phyloP scores from a whole-genome alignment of 1,140 invertebrate genomes.

The Physella acuta region DNA sequence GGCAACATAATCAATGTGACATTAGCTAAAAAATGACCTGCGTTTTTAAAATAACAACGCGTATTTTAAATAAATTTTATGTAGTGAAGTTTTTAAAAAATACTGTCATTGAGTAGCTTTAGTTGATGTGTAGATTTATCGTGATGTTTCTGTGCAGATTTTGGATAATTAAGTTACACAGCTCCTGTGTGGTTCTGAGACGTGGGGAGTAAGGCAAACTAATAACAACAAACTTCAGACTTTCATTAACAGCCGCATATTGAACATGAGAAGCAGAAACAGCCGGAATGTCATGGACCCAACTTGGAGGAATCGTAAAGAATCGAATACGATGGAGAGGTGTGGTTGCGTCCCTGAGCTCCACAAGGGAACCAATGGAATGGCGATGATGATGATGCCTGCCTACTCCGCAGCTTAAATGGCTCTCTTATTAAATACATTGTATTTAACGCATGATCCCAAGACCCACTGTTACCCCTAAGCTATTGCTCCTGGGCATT shows the following conservation, averaged over 20 bases:
- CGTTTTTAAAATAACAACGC: neutral
- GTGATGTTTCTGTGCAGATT: neutral
- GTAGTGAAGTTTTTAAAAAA: neutral
- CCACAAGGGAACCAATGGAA: too few relatives aligned
- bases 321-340: too few relatives aligned
- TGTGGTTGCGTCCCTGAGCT: too few relatives aligned
- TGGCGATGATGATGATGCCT: too few relatives aligned
- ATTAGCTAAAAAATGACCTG: neutral
- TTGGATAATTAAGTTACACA: neutral
- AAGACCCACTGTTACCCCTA: neutral
- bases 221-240: too few relatives aligned
- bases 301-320: too few relatives aligned
- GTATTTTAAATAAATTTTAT: neutral
- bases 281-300: too few relatives aligned
- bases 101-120: neutral
- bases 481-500: neutral
- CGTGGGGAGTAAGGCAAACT: too few relatives aligned
- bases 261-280: too few relatives aligned
- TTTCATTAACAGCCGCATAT: too few relatives aligned
- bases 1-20: neutral
- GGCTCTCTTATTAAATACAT: neutral
- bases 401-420: too few relatives aligned
- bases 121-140: neutral
- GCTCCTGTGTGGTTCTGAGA: too few relatives aligned
- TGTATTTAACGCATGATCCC: neutral